These are phyloP conservation scores for Tympanoctomys barrerae DNA, from an alignment of 2,797 vertebrate genomes.

Conservation along the genomic window DNA sequence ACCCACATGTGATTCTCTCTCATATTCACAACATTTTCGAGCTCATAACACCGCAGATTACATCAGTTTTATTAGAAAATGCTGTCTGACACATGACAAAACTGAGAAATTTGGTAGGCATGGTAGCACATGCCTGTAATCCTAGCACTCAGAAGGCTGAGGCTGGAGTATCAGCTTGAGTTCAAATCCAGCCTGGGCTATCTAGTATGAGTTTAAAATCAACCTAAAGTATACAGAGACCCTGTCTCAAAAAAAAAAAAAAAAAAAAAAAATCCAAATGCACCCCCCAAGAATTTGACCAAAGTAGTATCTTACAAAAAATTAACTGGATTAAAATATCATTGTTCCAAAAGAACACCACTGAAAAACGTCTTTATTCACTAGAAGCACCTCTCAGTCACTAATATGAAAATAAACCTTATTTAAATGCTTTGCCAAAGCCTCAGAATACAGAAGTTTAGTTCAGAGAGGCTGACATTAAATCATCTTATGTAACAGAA, in stretches of 20 bases:
- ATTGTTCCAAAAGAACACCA: background rate
- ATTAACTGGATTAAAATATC: conserved; percentile 37
- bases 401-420: conserved; percentile 52
- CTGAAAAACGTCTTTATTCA: background rate
- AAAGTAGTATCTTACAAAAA: background rate
- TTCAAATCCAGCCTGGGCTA: background rate
- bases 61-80: conserved; percentile 39
- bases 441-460: background rate
- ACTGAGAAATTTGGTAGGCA: background rate
- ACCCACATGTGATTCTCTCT: background rate
- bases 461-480: background rate
- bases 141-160: background rate
- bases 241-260: background rate
- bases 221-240: background rate
- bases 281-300: background rate
- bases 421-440: conserved; percentile 19
- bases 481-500: background rate
- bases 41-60: background rate
- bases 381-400: conserved; percentile 33
- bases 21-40: conserved; percentile 34
- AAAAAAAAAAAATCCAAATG: too few species aligned
- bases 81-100: conserved; percentile 41
- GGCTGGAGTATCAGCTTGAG: background rate
- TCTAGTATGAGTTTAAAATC: background rate
- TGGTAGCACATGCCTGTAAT: background rate